Conservation (phyloP, 2,888 invertebrate genomes). For the Myopa testacea region DNA sequence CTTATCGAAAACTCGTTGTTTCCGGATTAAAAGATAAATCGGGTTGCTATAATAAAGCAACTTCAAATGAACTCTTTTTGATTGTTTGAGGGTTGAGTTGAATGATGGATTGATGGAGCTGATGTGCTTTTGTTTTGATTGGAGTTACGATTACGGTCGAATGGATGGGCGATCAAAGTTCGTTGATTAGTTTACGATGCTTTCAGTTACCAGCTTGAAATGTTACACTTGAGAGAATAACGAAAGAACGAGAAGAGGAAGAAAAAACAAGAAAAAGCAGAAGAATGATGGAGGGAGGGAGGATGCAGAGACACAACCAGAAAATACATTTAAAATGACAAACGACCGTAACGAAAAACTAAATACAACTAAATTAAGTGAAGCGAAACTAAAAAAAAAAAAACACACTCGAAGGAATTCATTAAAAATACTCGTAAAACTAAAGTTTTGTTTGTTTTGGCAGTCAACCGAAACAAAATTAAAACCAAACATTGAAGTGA, state of each 20-base stretch:
- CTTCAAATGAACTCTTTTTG: too few species aligned
- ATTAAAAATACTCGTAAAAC: background rate
- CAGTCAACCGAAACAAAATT: background rate
- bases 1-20: too few species aligned
- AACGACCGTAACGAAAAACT: background rate
- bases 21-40: too few species aligned
- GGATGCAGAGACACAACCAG: background rate
- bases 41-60: too few species aligned
- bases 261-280: background rate
- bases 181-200: background rate
- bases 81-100: background rate
- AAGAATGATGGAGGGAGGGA: background rate
- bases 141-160: background rate
- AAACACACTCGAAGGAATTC: background rate
- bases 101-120: background rate
- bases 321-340: too few species aligned
- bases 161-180: background rate
- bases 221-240: too few species aligned
- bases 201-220: too few species aligned
- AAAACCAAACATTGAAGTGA: background rate
- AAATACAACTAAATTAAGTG: background rate
- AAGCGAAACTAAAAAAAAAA: background rate
- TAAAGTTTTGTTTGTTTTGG: background rate
- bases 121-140: background rate
- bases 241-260: background rate